Evolutionary conservation across 2,888 invertebrate species (phyloP), one percentile per base, ranked within the genome.

Genomic region (Parascotia fuliginaria): DNA sequence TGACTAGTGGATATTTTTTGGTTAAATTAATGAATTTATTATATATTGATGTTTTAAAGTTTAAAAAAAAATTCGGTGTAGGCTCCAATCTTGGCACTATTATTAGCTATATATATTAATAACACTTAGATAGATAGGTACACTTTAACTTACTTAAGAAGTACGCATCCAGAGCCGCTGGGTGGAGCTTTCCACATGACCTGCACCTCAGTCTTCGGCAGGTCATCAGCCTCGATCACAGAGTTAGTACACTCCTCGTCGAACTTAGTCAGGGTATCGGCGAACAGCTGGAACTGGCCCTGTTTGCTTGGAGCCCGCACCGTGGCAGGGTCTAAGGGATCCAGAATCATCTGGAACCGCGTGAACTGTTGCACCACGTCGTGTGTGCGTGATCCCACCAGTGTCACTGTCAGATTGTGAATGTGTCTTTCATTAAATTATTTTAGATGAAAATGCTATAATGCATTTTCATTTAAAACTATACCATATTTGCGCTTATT

Each of bases 111-210:
- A n/a, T n/a, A n/a, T n/a, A n/a, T n/a, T n/a, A n/a, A n/a, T n/a
- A n/a, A n/a, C n/a, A n/a, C n/a, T n/a, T n/a, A n/a, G n/a, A n/a
- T n/a, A n/a, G n/a, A n/a, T n/a, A n/a, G n/a, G n/a, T n/a, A n/a
- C n/a, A n/a, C n/a, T n/a, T n/a, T n/a, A n/a, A 79, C 86, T 89
- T 81, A 96, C 95, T 96, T 97, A 76, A 98, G 95, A 19, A 96
- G 93, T 28, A 98, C 95, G 80, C 98, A 98, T 56, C 98, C 97
- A 0, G 96, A 95, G 2, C 96, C 97, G 6, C 95, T 89, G 9
- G 95, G 94, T 0, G 98, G 98, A 9, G 98, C 97, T 38, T 95
- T 96, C 98, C 98, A 98, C 93, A 96, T 95, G 56, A 97, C 96
- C 77, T 96, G 96, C 6, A 98, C 94, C 77, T 97, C 96, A 0